Percentiles rank a stretch among this genome's conserved stretches.
phyloP scores from a whole-genome alignment of 2,888 invertebrate species.

The Sylvicola fuscatus region DNA sequence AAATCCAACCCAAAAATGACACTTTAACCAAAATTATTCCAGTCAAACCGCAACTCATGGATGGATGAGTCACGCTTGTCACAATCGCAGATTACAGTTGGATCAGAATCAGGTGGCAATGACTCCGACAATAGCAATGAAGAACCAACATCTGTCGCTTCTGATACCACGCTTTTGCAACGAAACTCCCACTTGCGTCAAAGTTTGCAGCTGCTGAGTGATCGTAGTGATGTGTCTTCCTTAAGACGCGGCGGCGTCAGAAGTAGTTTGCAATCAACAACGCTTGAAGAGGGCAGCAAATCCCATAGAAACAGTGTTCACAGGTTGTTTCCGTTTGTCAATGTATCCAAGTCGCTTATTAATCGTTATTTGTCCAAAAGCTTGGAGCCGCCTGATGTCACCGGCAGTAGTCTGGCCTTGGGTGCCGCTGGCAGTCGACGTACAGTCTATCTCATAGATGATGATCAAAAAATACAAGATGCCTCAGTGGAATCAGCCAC shows the following conservation, averaged over 20 bases:
- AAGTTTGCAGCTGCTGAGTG: slow-evolving; percentile 31
- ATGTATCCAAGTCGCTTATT: background rate
- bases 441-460: slow-evolving; percentile 62
- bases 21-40: slow-evolving; percentile 5
- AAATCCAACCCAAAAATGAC: slow-evolving; percentile 3
- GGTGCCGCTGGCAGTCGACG: slow-evolving; percentile 65
- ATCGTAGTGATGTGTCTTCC: slow-evolving; percentile 32
- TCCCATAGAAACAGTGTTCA: slow-evolving; percentile 40
- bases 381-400: slow-evolving; percentile 24
- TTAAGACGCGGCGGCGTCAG: slow-evolving; percentile 36
- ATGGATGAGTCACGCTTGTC: slow-evolving; percentile 46
- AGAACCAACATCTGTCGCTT: slow-evolving; percentile 27
- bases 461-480: slow-evolving; percentile 31
- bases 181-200: slow-evolving; percentile 28
- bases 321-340: slow-evolving; percentile 20
- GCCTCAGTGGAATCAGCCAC: slow-evolving; percentile 19
- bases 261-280: slow-evolving; percentile 31
- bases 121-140: slow-evolving; percentile 64
- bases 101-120: slow-evolving; percentile 48
- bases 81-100: slow-evolving; percentile 43
- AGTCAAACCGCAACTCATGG: slow-evolving; percentile 49
- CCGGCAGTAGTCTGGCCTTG: slow-evolving; percentile 38
- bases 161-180: slow-evolving; percentile 30
- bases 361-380: too few relatives aligned
- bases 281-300: slow-evolving; percentile 22